These are phyloP conservation scores for Chamaetylas fuelleborni DNA, from an alignment of 2,113 vertebrate genomes.

Conservation along the genomic window DNA sequence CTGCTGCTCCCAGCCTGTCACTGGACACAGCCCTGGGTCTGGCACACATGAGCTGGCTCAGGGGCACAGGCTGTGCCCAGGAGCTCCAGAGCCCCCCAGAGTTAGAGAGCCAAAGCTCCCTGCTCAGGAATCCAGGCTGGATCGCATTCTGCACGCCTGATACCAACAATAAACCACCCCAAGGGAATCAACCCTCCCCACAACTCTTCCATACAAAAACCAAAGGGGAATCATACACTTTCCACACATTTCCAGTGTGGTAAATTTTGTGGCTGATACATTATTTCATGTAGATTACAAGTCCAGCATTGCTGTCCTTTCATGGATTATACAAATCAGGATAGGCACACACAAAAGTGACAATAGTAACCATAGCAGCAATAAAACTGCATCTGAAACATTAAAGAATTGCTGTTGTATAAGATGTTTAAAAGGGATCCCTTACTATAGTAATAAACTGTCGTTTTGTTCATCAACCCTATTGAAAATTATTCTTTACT, in stretches of 20 bases:
- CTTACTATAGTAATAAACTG: neutral
- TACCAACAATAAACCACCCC: neutral
- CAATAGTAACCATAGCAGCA: neutral
- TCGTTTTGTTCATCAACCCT: neutral
- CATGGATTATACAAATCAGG: neutral
- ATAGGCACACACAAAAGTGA: neutral
- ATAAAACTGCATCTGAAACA: neutral
- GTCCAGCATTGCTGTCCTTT: neutral
- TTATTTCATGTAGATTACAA: fast-evolving
- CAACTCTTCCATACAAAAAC: neutral
- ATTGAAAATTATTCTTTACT: neutral
- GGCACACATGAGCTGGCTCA: fast-evolving
- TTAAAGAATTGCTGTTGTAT: neutral
- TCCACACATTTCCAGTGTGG: neutral
- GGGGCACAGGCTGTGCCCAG: neutral
- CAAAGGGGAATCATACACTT: neutral
- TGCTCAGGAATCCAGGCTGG: neutral
- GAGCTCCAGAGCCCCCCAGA: neutral
- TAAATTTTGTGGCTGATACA: neutral
- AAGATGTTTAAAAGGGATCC: neutral
- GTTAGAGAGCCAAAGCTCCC: neutral
- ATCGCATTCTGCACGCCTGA: neutral
- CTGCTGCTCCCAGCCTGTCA: neutral
- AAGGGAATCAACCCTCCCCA: neutral
- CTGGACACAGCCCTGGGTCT: fast-evolving